Evolutionary conservation across 2,797 vertebrate genomes (phyloP).

Genomic region (Anguilla obscura): DNA sequence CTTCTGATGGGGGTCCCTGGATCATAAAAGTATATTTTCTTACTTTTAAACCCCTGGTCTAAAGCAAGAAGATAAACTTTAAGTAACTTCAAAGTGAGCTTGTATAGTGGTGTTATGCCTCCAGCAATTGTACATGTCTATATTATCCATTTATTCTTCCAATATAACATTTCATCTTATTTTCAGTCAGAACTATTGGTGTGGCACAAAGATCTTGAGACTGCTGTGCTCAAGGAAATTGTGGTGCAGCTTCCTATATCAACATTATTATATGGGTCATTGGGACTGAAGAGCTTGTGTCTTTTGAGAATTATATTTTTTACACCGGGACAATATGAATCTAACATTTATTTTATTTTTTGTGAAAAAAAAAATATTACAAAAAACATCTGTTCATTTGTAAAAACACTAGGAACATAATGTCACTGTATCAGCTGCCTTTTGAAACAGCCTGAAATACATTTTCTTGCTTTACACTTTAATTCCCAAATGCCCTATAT

Average conservation of each 20-base stretch:
- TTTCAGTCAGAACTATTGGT: background rate
- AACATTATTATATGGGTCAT: background rate
- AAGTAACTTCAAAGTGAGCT: too few species aligned
- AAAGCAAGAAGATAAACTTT: too few species aligned
- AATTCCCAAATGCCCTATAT: too few species aligned
- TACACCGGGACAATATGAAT: background rate
- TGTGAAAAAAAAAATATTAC: background rate
- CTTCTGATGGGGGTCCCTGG: too few species aligned
- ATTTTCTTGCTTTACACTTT: background rate
- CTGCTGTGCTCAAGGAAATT: background rate
- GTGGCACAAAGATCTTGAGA: background rate
- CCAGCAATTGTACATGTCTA: background rate
- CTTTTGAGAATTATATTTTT: background rate
- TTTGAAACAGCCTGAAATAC: background rate
- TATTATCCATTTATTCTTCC: constrained; percentile 3
- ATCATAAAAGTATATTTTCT: too few species aligned
- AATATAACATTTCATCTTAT: background rate
- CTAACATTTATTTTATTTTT: background rate
- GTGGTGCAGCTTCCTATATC: background rate
- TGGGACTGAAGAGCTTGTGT: background rate
- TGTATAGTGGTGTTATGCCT: too few species aligned
- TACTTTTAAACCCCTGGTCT: too few species aligned
- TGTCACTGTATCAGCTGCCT: background rate
- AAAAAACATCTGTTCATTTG: background rate
- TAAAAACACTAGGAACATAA: background rate